A percentile compares a stretch with the other conserved stretches of the same genome.
phyloP scores from a whole-genome alignment of 2,113 vertebrate species.

The Arvicanthis niloticus region DNA sequence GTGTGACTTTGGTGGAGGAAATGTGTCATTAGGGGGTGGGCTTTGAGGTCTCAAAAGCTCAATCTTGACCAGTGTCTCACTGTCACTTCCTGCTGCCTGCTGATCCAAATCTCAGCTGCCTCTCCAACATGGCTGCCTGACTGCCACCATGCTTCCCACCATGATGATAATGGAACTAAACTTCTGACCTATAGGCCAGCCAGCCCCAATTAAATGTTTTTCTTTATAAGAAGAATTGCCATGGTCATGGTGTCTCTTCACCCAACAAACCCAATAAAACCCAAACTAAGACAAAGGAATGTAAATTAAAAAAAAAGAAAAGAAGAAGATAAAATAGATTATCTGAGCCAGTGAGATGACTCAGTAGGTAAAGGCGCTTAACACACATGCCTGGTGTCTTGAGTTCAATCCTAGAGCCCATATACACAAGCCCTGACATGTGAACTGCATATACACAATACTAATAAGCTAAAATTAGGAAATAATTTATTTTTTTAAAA shows the following conservation, averaged over 20 bases:
- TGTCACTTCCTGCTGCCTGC: not conserved
- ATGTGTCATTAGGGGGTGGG: not conserved
- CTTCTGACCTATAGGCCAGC: not conserved
- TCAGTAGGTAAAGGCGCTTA: not conserved
- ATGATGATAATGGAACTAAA: not conserved
- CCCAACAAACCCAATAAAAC: not conserved
- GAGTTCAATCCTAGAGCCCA: not conserved
- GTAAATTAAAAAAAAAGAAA: not conserved
- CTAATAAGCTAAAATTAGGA: not conserved
- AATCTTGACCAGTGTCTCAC: not conserved
- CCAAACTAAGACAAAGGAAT: not conserved
- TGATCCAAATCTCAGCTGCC: not conserved
- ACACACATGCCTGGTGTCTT: not conserved
- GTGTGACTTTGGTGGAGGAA: not conserved
- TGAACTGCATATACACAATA: not conserved
- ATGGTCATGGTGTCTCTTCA: not conserved
- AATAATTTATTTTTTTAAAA: not conserved
- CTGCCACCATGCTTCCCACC: not conserved
- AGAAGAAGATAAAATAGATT: not conserved
- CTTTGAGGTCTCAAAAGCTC: not conserved
- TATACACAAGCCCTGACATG: not conserved
- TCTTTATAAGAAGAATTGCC: not conserved
- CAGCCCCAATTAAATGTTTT: not conserved
- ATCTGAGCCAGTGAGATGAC: not conserved
- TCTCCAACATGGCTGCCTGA: not conserved